phyloP scores from a whole-genome alignment of 2,113 vertebrate species.

The Sigmodon hispidus region DNA sequence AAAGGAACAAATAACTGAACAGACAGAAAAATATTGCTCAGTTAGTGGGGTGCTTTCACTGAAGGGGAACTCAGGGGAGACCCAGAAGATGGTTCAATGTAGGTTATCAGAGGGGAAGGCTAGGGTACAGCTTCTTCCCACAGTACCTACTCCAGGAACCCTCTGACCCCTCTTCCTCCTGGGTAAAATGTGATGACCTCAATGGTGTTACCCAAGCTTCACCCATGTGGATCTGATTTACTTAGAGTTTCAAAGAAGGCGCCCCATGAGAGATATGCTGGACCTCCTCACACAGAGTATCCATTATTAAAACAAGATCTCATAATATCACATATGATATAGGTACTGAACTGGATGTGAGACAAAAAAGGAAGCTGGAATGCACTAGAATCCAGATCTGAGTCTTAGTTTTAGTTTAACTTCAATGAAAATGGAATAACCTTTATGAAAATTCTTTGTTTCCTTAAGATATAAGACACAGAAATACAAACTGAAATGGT shows the following conservation, averaged over 20 bases:
- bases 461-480: neutral
- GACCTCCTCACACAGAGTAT: neutral
- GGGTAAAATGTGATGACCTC: neutral
- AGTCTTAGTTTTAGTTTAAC: neutral
- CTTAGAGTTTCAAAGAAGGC: neutral
- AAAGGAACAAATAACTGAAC: slow-evolving; percentile 11
- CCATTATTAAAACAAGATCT: slow-evolving; percentile 2
- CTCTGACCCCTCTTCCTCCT: neutral
- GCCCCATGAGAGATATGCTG: neutral
- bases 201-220: neutral
- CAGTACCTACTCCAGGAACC: neutral
- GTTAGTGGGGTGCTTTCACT: neutral
- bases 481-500: neutral
- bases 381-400: neutral
- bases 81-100: neutral
- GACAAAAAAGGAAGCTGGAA: neutral
- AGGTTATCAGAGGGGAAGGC: neutral
- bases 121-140: no score
- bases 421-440: neutral
- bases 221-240: neutral
- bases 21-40: neutral
- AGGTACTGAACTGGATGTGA: neutral
- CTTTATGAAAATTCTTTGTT: neutral
- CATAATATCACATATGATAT: neutral
- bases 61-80: neutral